Base-by-base conservation (phyloP, 2,797 vertebrate genomes). In the Lithobates sylvaticus region DNA sequence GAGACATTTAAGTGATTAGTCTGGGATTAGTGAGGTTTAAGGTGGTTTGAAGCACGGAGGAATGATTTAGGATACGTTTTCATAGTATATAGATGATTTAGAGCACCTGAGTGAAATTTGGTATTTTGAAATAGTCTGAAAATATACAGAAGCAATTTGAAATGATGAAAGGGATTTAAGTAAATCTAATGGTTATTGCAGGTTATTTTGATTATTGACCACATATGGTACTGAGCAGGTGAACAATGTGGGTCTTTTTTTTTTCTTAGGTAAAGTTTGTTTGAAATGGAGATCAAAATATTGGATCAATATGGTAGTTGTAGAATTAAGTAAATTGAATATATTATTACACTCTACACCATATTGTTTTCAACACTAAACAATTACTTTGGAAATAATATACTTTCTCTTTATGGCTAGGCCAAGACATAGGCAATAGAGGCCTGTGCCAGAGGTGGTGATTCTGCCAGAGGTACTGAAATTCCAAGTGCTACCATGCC, bases 1-100 rank as follows among this genome's bases (percentile, higher is more conserved):
- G 50, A 81, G 84, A 81, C 67, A 74, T 81, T 70, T 42, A 44
- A 70, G 84, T 70, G 84, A 86, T 86, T 86, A 86, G 72, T 81
- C 27, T 61, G 70, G 78, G 84, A 86, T 86, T 86, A 86, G 65
- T 58, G 32, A 68, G 71, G 69, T 81, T 76, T 76, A 75, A 69
- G 64, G 64, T 70, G 72, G 78, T 70, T 81, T 76, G 58, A 81
- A 58, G 29, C 26, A 58, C 64, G 32, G 80, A 70, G 42, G 58
- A 69, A 76, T 76, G 64, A 86, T 86, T 69, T 86, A 86, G 21
- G 58, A 47, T 76, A 54, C n/a, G 65, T 76, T 86, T 61, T 61
- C 44, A 42, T 58, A 27, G 65, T 69, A 32, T 21, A 29, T 34
- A 29, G 34, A 75, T 77, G 78, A 86, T 70, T 86, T 86, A 61